phyloP scores from a whole-genome alignment of 2,797 vertebrate species.

The Crocodylus rhombifer region DNA sequence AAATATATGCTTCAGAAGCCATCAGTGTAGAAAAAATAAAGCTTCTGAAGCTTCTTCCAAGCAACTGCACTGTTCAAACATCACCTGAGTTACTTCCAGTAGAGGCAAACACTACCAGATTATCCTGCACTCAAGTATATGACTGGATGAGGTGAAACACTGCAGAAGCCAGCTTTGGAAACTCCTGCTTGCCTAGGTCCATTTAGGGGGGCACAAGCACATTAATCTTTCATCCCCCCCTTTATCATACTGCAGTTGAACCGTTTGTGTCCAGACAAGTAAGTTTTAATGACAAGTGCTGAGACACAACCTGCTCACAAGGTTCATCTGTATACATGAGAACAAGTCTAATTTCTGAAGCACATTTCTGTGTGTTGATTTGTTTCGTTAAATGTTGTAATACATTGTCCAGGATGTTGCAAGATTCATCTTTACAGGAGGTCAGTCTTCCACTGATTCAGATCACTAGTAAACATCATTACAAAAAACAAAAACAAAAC shows the following conservation, averaged over 20 bases:
- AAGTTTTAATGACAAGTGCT: constrained; percentile 23
- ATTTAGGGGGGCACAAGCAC: constrained; percentile 44
- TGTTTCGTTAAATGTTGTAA: constrained; percentile 1
- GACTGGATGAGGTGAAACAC: not conserved
- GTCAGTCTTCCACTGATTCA: not conserved
- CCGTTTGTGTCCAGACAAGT: constrained; percentile 41
- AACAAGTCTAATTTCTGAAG: constrained; percentile 11
- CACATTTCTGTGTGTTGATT: constrained; percentile 7
- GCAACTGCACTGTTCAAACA: not conserved
- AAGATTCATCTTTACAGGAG: constrained; percentile 32
- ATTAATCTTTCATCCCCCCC: constrained; percentile 25
- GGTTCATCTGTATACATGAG: not conserved
- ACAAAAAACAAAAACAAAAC: not conserved
- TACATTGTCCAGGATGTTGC: constrained; percentile 14
- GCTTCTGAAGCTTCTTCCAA: not conserved
- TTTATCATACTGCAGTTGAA: constrained; percentile 26
- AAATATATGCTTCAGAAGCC: not conserved
- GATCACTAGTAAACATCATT: not conserved
- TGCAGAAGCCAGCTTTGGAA: constrained; percentile 27
- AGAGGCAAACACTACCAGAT: not conserved
- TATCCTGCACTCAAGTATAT: not conserved
- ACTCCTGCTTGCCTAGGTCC: constrained; percentile 38
- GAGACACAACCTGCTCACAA: not conserved
- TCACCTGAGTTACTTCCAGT: not conserved
- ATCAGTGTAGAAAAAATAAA: not conserved